Percentiles rank a stretch among this genome's conserved stretches.
phyloP scores from a whole-genome alignment of 1,140 invertebrate species.

The Colletes latitarsis region DNA sequence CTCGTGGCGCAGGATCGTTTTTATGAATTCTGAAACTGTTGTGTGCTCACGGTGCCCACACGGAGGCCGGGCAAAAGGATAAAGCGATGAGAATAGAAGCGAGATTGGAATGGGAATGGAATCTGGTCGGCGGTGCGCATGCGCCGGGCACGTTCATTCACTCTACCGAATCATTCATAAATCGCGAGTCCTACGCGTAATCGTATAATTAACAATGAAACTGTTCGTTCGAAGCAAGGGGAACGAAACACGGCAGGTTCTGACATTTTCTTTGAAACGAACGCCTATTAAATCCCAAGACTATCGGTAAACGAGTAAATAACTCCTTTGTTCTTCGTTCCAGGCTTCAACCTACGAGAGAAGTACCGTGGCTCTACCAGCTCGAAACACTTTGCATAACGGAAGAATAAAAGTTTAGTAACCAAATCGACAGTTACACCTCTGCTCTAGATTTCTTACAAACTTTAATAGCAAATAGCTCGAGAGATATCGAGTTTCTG shows the following conservation, averaged over 20 bases:
- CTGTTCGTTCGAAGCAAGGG: background rate
- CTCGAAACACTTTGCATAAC: too few relatives aligned
- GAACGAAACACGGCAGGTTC: background rate
- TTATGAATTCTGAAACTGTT: slow-evolving; percentile 57
- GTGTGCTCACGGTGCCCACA: slow-evolving; percentile 17
- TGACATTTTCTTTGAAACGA: background rate
- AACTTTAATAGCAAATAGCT: too few relatives aligned
- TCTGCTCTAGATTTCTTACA: too few relatives aligned
- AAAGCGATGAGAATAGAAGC: slow-evolving; percentile 52
- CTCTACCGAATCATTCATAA: slow-evolving; percentile 58
- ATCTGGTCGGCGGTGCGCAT: slow-evolving; percentile 31
- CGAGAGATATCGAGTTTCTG: too few relatives aligned
- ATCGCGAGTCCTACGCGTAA: slow-evolving; percentile 34
- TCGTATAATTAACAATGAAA: slow-evolving; percentile 22
- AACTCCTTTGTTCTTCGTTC: background rate
- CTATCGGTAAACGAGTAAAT: background rate
- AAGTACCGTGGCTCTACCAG: too few relatives aligned
- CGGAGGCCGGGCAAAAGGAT: slow-evolving; percentile 40
- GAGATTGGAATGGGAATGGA: slow-evolving; percentile 61
- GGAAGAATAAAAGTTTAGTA: too few relatives aligned
- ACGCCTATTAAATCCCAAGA: too few relatives aligned
- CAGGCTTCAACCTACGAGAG: too few relatives aligned
- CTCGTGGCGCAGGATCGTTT: slow-evolving; percentile 13
- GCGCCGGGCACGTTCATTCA: slow-evolving; percentile 60
- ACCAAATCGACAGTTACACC: too few relatives aligned